A percentile compares a stretch with the other conserved stretches of the same genome.
phyloP scores from a whole-genome alignment of 1,140 invertebrate genomes.

The Eumaeus atala region DNA sequence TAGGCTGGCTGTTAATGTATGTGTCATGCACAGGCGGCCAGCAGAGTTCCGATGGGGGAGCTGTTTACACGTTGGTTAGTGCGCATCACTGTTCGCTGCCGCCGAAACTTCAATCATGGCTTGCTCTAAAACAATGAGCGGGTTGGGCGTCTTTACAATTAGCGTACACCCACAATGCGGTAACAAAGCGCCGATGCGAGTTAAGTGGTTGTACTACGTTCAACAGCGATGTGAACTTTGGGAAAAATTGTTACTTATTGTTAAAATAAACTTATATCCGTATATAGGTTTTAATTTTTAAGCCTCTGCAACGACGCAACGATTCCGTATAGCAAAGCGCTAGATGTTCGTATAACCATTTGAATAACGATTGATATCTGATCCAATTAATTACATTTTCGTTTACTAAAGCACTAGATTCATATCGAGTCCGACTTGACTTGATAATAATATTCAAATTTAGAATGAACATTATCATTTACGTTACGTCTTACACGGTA shows the following conservation, averaged over 20 bases:
- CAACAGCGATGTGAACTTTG: slow-evolving; percentile 40
- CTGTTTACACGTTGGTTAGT: slow-evolving; percentile 65
- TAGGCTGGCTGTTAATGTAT: slow-evolving; percentile 71
- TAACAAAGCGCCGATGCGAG: slow-evolving; percentile 45
- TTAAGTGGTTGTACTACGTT: slow-evolving; percentile 57
- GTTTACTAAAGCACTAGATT: too few species aligned
- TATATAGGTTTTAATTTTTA: too few species aligned
- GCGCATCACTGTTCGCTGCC: slow-evolving; percentile 50
- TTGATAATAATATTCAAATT: too few species aligned
- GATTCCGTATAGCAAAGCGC: too few species aligned
- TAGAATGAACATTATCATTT: too few species aligned
- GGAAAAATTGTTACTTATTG: slow-evolving; percentile 27
- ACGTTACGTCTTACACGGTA: not conserved
- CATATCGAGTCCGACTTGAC: too few species aligned
- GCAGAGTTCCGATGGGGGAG: slow-evolving; percentile 40
- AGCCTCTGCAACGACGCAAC: too few species aligned
- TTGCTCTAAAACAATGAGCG: slow-evolving; percentile 72
- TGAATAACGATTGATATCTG: too few species aligned
- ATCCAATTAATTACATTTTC: too few species aligned
- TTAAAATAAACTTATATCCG: too few species aligned
- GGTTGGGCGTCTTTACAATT: slow-evolving; percentile 68
- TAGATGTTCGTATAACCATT: too few species aligned
- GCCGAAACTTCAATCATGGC: slow-evolving; percentile 70
- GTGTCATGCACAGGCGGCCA: slow-evolving; percentile 63
- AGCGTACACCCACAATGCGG: slow-evolving; percentile 60